Conservation (phyloP, 2,888 invertebrate genomes). For the Saturnia pavonia region DNA sequence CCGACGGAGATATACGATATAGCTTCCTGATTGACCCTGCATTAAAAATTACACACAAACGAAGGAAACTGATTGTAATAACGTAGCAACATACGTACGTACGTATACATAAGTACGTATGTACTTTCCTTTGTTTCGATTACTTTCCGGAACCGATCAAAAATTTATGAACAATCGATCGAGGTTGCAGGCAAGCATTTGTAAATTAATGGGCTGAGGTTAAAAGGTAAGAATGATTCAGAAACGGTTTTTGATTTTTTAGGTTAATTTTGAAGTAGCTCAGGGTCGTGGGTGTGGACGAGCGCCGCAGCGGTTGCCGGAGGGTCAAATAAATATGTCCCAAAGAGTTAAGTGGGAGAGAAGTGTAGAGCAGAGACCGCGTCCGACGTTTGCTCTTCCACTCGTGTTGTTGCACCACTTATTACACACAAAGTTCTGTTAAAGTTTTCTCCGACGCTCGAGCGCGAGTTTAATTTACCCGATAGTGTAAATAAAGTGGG, state of each 20-base stretch:
- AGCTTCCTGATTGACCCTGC: conserved; percentile 81
- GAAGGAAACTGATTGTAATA: conserved; percentile 65
- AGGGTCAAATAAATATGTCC: conserved; percentile 83
- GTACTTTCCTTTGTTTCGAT: conserved; percentile 70
- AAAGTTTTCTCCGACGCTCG: conserved; percentile 80
- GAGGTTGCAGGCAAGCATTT: conserved; percentile 59
- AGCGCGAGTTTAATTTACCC: conserved; percentile 82
- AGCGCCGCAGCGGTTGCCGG: conserved; percentile 72
- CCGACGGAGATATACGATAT: conserved; percentile 78
- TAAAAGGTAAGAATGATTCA: conserved; percentile 58
- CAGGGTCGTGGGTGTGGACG: conserved; percentile 54
- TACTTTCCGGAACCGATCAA: conserved; percentile 68
- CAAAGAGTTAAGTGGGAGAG: conserved; percentile 81
- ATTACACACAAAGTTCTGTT: conserved; percentile 82
- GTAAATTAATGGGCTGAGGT: conserved; percentile 63
- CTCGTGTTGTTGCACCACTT: conserved; percentile 83
- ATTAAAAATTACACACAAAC: conserved; percentile 81
- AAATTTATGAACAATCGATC: conserved; percentile 71
- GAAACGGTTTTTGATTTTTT: conserved; percentile 75
- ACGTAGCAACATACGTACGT: conserved; percentile 38
- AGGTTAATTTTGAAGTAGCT: conserved; percentile 73
- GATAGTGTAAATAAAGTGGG: conserved; percentile 83
- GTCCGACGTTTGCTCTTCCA: conserved; percentile 82
- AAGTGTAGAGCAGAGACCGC: conserved; percentile 78
- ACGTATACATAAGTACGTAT: too few species aligned